Conservation (phyloP, 1,140 invertebrate genomes). For the Drosophila auraria region DNA sequence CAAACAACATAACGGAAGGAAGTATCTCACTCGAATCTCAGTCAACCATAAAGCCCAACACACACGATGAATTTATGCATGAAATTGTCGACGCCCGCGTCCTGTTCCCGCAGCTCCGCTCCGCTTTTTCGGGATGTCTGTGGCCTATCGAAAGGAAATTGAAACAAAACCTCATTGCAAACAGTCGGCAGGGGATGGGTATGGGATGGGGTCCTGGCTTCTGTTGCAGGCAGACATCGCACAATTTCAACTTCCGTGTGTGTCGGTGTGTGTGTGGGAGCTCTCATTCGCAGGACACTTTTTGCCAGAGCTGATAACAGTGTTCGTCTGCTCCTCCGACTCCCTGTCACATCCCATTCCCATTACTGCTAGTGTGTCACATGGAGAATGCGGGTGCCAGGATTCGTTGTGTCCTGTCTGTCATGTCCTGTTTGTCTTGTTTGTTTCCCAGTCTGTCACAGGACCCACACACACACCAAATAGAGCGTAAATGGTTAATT, state of each 20-base stretch:
- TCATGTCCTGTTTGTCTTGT: conserved; percentile 51
- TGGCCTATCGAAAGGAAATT: conserved; percentile 83
- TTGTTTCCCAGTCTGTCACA: conserved; percentile 25
- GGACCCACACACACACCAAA: conserved; percentile 27
- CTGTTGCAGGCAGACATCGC: conserved; percentile 67
- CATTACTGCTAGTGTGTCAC: conserved; percentile 54
- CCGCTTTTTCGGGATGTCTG: conserved; percentile 63
- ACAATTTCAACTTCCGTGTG: conserved; percentile 66
- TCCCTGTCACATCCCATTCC: not conserved
- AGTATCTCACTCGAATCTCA: conserved; percentile 82
- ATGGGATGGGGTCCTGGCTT: not conserved
- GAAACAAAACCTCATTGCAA: conserved; percentile 83
- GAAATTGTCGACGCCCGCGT: conserved; percentile 83
- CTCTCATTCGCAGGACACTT: conserved; percentile 70
- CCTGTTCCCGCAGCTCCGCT: conserved; percentile 32
- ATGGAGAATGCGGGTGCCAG: conserved; percentile 68
- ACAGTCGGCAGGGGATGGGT: conserved; percentile 26
- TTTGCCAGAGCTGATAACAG: conserved; percentile 74
- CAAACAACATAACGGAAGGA: conserved; percentile 77
- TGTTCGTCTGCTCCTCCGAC: conserved; percentile 12
- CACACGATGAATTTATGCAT: conserved; percentile 79
- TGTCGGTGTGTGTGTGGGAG: not conserved
- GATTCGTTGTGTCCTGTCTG: conserved; percentile 42
- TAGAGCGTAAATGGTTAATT: conserved; percentile 77
- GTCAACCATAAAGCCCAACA: conserved; percentile 67